A percentile compares a stretch with the other conserved stretches of the same genome.
phyloP scores from a whole-genome alignment of 2,888 invertebrate genomes.

The Rhynchonema sp. region DNA sequence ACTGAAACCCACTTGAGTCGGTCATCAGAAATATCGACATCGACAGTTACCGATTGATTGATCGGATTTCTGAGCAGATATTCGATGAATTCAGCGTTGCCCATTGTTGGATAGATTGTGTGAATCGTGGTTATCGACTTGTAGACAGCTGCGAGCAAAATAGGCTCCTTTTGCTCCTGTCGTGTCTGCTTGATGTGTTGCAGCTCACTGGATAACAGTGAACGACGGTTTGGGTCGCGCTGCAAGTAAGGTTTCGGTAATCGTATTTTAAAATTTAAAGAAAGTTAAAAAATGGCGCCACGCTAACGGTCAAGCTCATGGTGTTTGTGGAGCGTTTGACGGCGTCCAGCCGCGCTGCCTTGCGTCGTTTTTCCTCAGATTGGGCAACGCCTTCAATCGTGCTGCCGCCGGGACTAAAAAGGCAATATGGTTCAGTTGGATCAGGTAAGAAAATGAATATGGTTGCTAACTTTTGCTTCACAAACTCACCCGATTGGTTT shows the following conservation, averaged over 20 bases:
- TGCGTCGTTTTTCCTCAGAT: not conserved
- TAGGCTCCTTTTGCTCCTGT: slow-evolving; percentile 27
- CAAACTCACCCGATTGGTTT: too few species aligned
- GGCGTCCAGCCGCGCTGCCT: not conserved
- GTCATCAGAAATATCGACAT: slow-evolving; percentile 14
- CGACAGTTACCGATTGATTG: slow-evolving; percentile 27
- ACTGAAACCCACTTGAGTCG: not conserved
- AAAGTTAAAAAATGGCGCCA: not conserved
- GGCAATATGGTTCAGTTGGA: too few species aligned
- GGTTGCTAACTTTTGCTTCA: too few species aligned
- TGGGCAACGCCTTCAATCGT: too few species aligned
- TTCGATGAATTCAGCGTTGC: slow-evolving; percentile 31
- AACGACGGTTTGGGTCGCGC: too few species aligned
- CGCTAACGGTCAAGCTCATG: not conserved
- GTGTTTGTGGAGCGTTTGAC: not conserved
- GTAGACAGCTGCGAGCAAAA: slow-evolving; percentile 29
- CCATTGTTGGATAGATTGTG: slow-evolving; percentile 29
- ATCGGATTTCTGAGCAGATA: slow-evolving; percentile 30
- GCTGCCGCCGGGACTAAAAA: too few species aligned
- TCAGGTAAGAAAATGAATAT: too few species aligned
- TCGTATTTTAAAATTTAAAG: too few species aligned
- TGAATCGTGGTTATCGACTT: slow-evolving; percentile 30
- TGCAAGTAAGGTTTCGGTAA: too few species aligned
- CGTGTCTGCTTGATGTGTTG: slow-evolving; percentile 28
- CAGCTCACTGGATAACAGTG: too few species aligned